These are phyloP conservation scores for Ibycter americanus DNA, from an alignment of 2,797 vertebrate genomes.

Conservation along the genomic window DNA sequence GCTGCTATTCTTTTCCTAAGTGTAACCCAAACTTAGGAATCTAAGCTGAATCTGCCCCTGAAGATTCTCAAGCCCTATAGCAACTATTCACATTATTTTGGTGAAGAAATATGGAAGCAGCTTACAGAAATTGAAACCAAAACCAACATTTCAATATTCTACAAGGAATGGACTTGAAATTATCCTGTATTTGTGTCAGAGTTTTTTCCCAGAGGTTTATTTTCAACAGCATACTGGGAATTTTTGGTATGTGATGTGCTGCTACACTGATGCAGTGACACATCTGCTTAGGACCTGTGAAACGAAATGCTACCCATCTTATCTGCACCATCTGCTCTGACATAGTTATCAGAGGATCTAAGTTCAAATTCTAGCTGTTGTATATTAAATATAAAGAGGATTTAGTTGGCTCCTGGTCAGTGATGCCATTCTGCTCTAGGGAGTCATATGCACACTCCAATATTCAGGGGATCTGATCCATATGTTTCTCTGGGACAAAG, in stretches of 20 bases:
- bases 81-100: neutral
- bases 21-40: neutral
- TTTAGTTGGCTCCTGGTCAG: constrained; percentile 76
- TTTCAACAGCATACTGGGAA: neutral
- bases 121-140: neutral
- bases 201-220: neutral
- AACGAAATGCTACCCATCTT: neutral
- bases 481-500: neutral
- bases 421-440: constrained; percentile 60
- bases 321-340: neutral
- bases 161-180: neutral
- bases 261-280: neutral
- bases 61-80: neutral
- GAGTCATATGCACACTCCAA: neutral
- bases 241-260: neutral
- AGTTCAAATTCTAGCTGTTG: neutral
- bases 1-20: neutral
- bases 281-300: neutral
- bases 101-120: neutral
- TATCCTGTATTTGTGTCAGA: neutral
- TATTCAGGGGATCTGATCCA: neutral
- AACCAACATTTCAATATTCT: neutral
- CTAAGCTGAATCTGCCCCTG: neutral
- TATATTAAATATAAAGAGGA: constrained; percentile 80
- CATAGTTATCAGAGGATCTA: neutral